Base-by-base conservation (phyloP, 2,113 vertebrate genomes). In the human (Homo sapiens) region DNA sequence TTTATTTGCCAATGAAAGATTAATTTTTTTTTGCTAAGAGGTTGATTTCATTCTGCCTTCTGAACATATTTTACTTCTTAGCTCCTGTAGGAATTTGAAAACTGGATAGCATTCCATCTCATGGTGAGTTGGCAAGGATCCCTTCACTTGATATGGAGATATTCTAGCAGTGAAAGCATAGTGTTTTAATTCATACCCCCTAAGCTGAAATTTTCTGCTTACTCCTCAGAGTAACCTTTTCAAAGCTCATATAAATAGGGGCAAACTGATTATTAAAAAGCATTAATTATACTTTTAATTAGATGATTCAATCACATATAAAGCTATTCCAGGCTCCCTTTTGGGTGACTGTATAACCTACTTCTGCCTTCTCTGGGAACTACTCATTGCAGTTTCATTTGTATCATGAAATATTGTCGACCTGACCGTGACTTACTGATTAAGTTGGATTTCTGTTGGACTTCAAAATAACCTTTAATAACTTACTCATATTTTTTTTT, bases 1-100 rank as follows among this genome's bases (percentile, higher is more conserved):
- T 96, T 97, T 94, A 81, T 92, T 95, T 93, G 52, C 55, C 92
- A 95, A 93, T 2, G 16, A 92, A 96, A 91, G 66, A 89, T 73
- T 78, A 79, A 78, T 84, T 95, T 96, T 95, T 95, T 89, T 23
- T 90, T 93, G 73, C 50, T 90, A 32, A 1, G 23, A 94, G 23
- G 80, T 85, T 0, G 0, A 84, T 92, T 95, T 85, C 17, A 93
- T 93, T 95, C 30, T 85, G 32, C 25, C 88, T 79, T 93, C 70
- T 89, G 78, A 95, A 59, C n/a, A 93, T 85, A 85, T 84, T 96
- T 94, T 93, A 59, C 40, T 73, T 96, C 48, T 94, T 35, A 97
- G 35, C 18, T 85, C 64, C 50, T 81, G 32, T 16, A 92, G 76
- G 72, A 96, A 92, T 80, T 92, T 76, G 61, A 90, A 95, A 94